phyloP scores from a whole-genome alignment of 2,113 vertebrate species.

The Cololabis saira region DNA sequence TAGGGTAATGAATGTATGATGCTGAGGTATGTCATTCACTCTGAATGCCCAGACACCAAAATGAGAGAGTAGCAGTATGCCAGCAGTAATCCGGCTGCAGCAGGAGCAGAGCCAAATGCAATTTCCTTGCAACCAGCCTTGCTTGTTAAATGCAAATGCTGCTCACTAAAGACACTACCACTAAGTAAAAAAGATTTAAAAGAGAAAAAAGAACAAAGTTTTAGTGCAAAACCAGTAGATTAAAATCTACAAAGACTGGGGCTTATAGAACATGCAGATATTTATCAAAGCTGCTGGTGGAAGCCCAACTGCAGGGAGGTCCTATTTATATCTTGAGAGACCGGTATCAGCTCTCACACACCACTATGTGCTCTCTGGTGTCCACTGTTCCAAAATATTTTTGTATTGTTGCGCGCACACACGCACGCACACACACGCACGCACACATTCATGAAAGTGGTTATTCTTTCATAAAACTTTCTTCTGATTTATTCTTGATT shows the following conservation, averaged over 20 bases:
- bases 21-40: slow-evolving; percentile 11
- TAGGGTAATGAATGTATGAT: slow-evolving; percentile 7
- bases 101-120: slow-evolving; percentile 23
- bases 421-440: slow-evolving; percentile 19
- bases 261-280: slow-evolving; percentile 27
- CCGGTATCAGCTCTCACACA: slow-evolving; percentile 73
- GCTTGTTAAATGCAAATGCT: not conserved
- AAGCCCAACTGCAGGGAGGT: slow-evolving; percentile 59
- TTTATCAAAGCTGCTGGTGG: slow-evolving; percentile 56
- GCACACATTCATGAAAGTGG: not conserved
- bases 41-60: slow-evolving; percentile 4
- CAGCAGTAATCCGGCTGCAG: slow-evolving; percentile 12
- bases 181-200: not conserved
- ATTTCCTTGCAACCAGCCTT: slow-evolving; percentile 8
- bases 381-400: slow-evolving; percentile 48
- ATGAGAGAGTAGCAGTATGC: slow-evolving; percentile 7
- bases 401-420: slow-evolving; percentile 29
- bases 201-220: not conserved
- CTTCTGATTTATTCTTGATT: not conserved
- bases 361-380: slow-evolving; percentile 43
- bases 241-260: slow-evolving; percentile 6
- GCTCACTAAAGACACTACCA: slow-evolving; percentile 5
- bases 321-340: slow-evolving; percentile 72
- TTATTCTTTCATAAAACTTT: not conserved
- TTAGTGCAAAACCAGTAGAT: slow-evolving; percentile 12